Evolutionary conservation across 2,888 invertebrate genomes (phyloP).

Genomic region (Eumacrocentrus americanus): DNA sequence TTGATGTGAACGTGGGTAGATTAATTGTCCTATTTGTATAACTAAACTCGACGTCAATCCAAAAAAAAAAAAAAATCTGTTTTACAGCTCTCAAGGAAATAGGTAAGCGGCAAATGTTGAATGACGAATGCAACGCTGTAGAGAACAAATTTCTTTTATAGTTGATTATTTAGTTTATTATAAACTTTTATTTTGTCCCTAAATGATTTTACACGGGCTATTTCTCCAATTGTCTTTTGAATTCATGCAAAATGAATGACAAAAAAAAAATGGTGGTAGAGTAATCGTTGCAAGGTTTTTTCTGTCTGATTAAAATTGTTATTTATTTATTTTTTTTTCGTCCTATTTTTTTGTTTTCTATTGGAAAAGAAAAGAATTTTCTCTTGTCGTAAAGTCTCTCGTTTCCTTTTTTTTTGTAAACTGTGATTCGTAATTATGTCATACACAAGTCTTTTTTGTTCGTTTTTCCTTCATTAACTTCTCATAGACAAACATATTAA

Average conservation of each 20-base stretch:
- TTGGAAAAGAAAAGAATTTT: slow-evolving; percentile 17
- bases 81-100: slow-evolving; percentile 61
- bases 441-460: slow-evolving; percentile 29
- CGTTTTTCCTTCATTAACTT: slow-evolving; percentile 31
- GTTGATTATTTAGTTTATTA: slow-evolving; percentile 16
- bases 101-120: slow-evolving; percentile 58
- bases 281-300: slow-evolving; percentile 32
- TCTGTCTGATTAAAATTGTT: slow-evolving; percentile 23
- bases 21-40: slow-evolving; percentile 25
- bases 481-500: slow-evolving; percentile 35
- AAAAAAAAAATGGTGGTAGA: slow-evolving; percentile 30
- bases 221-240: slow-evolving; percentile 6
- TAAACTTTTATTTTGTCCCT: slow-evolving; percentile 4
- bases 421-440: neutral
- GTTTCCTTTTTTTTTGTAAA: neutral
- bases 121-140: slow-evolving; percentile 55
- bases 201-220: too few species aligned
- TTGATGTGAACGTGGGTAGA: slow-evolving; percentile 43
- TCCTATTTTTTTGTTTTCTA: too few species aligned
- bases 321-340: slow-evolving; percentile 33
- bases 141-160: slow-evolving; percentile 31
- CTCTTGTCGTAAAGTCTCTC: slow-evolving; percentile 23
- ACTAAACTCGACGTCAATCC: slow-evolving; percentile 9
- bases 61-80: slow-evolving; percentile 49
- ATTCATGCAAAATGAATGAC: neutral